Percentiles rank a stretch among this genome's conserved stretches.
Evolutionary conservation across 2,888 invertebrate species (phyloP).

Genomic region (Parnassius smintheus): DNA sequence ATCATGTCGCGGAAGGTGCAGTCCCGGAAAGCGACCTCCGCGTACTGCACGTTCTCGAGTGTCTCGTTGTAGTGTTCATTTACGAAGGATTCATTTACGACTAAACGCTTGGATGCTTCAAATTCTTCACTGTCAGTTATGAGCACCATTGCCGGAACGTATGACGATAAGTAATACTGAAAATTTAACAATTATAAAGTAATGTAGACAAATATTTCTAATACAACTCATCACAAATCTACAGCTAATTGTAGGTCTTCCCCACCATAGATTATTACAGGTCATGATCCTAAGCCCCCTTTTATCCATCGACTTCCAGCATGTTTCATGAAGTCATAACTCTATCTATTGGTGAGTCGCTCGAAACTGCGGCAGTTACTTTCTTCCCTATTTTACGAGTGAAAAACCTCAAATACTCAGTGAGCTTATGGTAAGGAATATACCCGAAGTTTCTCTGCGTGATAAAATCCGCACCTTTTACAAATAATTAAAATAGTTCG

Average conservation of each 20-base stretch:
- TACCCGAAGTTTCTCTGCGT: no score
- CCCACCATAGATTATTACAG: no score
- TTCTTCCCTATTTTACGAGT: no score
- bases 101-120: slow-evolving; percentile 49
- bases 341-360: no score
- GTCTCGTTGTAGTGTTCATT: slow-evolving; percentile 80
- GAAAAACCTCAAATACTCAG: no score
- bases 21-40: slow-evolving; percentile 81
- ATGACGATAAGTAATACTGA: slow-evolving; percentile 79
- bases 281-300: no score
- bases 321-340: no score
- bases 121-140: slow-evolving; percentile 60
- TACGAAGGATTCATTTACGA: slow-evolving; percentile 55
- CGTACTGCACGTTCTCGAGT: slow-evolving; percentile 82
- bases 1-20: slow-evolving; percentile 85
- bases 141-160: slow-evolving; percentile 73
- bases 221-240: neutral
- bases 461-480: no score
- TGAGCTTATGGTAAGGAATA: no score
- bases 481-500: no score
- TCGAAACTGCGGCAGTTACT: no score
- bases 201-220: neutral
- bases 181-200: slow-evolving; percentile 3
- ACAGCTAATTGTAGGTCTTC: neutral
- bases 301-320: no score